Conservation (phyloP, 2,113 vertebrate genomes). For the Syngnathus typhle region DNA sequence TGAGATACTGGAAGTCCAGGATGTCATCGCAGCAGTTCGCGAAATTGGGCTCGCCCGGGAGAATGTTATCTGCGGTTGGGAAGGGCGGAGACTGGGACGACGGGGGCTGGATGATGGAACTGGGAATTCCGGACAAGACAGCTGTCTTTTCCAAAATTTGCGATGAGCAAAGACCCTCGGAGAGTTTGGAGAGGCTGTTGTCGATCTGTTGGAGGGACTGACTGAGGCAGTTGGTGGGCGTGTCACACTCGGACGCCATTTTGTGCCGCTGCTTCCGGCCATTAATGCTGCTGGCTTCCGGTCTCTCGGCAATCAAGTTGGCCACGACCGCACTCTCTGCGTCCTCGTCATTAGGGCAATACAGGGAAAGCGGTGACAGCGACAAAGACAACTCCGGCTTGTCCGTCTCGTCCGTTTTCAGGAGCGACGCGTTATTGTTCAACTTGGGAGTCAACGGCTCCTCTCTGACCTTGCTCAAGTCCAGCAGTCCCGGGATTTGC, state of each 20-base stretch:
- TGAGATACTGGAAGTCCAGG: constrained; percentile 73
- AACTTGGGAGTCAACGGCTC: constrained; percentile 42
- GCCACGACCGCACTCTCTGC: constrained; percentile 15
- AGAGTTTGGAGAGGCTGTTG: constrained; percentile 68
- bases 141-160: constrained; percentile 62
- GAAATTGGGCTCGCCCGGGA: constrained; percentile 65
- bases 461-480: constrained; percentile 50
- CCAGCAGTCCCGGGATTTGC: constrained; percentile 25
- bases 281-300: constrained; percentile 30
- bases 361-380: constrained; percentile 67
- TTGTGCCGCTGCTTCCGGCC: constrained; percentile 51
- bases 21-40: constrained; percentile 71
- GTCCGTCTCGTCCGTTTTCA: constrained; percentile 53
- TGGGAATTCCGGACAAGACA: constrained; percentile 30
- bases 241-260: constrained; percentile 43
- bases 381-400: constrained; percentile 58
- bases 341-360: constrained; percentile 58
- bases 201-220: constrained; percentile 71
- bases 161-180: constrained; percentile 65
- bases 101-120: constrained; percentile 58
- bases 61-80: constrained; percentile 57
- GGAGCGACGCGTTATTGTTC: constrained; percentile 14
- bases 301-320: constrained; percentile 30
- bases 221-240: constrained; percentile 59
- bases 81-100: constrained; percentile 64